Base-by-base conservation (phyloP, 2,797 vertebrate genomes). In the Rhincodon typus region DNA sequence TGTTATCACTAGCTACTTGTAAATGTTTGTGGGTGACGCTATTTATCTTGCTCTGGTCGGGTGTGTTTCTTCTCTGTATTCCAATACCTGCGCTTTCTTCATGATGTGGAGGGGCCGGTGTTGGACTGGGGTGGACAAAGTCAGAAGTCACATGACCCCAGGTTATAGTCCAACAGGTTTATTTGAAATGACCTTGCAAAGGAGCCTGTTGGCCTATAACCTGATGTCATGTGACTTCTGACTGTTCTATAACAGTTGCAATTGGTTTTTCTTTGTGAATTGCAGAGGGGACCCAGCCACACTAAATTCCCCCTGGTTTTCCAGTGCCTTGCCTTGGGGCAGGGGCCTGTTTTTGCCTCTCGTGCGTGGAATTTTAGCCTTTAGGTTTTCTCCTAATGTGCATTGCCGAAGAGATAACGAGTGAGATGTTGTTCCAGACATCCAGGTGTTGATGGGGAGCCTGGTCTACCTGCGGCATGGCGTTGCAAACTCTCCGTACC, bases 391-490 rank as follows among this genome's bases (percentile, higher is more conserved):
- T 57, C 30, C 25, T 34, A 4, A 86, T 53, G 25, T 66, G 34
- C 66, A 62, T 91, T 69, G 62, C 62, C 67, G 15, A 21, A 19
- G 34, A n/a, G 70, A 8, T 95, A 42, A 82, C 17, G 10, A 57
- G 7, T 66, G 95, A 38, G 46, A 46, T 87, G 8, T 87, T 53
- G 62, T 93, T 95, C 46, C 96, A 99, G 98, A 99, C 97, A 99
- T 99, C 97, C 98, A 99, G 97, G 98, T 98, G 96, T 97, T 99
- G 97, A 99, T 99, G 98, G 98, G 98, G 96, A 99, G 98, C 96
- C 97, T 99, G 96, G 98, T 99, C 67, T 99, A 99, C 96, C 97
- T 99, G 96, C 98, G 98, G 23, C 98, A 98, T 38, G 98, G 98
- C 96, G 98, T 99, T 25, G 98, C 98, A 96, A 99, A 98, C 97